Conservation (phyloP, 2,888 invertebrate species). For the Panorpa germanica region DNA sequence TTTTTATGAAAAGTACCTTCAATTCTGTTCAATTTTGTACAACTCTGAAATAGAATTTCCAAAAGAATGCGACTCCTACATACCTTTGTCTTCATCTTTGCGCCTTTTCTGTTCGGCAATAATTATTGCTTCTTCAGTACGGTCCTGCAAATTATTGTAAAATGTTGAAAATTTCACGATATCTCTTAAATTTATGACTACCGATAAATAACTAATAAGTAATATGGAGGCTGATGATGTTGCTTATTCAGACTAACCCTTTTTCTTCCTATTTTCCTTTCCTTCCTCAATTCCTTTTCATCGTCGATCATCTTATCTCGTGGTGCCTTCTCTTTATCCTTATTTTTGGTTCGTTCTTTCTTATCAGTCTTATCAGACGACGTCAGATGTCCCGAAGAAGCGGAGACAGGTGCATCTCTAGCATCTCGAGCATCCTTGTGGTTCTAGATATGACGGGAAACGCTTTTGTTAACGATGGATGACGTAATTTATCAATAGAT, state of each 20-base stretch:
- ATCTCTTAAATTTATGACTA: constrained; percentile 7
- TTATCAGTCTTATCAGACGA: constrained; percentile 28
- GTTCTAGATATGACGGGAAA: constrained; percentile 17
- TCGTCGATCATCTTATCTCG: constrained; percentile 52
- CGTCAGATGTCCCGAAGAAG: too few relatives aligned
- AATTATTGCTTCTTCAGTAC: constrained; percentile 47
- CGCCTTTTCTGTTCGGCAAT: constrained; percentile 58
- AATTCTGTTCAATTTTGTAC: too few relatives aligned
- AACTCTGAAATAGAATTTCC: constrained; percentile 11
- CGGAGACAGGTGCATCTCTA: constrained; percentile 13
- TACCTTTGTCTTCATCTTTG: constrained; percentile 58
- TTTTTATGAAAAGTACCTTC: too few relatives aligned
- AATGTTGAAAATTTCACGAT: constrained; percentile 1
- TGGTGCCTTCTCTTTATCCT: too few relatives aligned
- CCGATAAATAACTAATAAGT: not conserved
- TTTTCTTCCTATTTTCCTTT: constrained; percentile 63
- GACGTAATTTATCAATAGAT: not conserved
- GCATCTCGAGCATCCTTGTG: constrained; percentile 18
- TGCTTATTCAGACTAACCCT: constrained; percentile 31
- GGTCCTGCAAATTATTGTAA: constrained; percentile 47
- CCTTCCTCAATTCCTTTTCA: constrained; percentile 61
- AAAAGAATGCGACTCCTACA: constrained; percentile 11
- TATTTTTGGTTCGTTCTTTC: constrained; percentile 30
- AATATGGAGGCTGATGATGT: constrained; percentile 10
- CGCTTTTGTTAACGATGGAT: not conserved